These are phyloP conservation scores for Parazoanthus swiftii DNA, from an alignment of 92 coral and sea anemone genomes.

Conservation along the genomic window DNA sequence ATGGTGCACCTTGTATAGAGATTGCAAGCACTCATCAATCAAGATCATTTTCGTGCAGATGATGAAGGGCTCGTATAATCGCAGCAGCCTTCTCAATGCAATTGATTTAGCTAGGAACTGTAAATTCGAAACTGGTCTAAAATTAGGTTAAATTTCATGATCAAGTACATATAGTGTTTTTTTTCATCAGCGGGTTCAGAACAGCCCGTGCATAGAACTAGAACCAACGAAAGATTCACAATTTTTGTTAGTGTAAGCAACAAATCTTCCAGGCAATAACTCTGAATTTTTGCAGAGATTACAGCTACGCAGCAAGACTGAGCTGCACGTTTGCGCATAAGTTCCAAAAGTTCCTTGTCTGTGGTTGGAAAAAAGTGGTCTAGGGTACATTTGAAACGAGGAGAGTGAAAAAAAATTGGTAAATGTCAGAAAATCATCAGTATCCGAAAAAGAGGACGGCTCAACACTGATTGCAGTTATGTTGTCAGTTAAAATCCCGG, in stretches of 20 bases:
- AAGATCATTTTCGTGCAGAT: too few relatives aligned
- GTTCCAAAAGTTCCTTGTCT: too few relatives aligned
- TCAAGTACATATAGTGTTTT: neutral
- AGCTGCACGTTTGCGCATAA: too few relatives aligned
- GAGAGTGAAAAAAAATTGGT: neutral
- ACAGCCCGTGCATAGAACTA: neutral
- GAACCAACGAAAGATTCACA: constrained; percentile 26
- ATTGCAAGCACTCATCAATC: too few relatives aligned
- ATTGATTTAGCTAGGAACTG: neutral
- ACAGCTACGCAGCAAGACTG: neutral
- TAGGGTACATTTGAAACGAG: neutral
- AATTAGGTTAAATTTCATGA: constrained; percentile 1
- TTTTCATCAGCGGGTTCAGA: constrained; percentile 7
- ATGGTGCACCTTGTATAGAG: too few relatives aligned
- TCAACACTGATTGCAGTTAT: constrained; percentile 11
- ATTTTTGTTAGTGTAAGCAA: constrained; percentile 2
- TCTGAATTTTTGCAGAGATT: neutral
- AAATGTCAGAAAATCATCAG: neutral
- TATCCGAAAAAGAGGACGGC: neutral
- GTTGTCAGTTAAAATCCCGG: constrained; percentile 10
- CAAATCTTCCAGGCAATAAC: constrained; percentile 6
- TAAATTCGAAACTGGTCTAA: constrained; percentile 24
- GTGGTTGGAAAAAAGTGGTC: constrained; percentile 17
- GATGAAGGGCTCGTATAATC: too few relatives aligned
- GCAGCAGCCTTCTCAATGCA: too few relatives aligned